These are phyloP conservation scores for Podarcis siculus DNA, from an alignment of 2,797 vertebrate genomes.

Conservation along the genomic window DNA sequence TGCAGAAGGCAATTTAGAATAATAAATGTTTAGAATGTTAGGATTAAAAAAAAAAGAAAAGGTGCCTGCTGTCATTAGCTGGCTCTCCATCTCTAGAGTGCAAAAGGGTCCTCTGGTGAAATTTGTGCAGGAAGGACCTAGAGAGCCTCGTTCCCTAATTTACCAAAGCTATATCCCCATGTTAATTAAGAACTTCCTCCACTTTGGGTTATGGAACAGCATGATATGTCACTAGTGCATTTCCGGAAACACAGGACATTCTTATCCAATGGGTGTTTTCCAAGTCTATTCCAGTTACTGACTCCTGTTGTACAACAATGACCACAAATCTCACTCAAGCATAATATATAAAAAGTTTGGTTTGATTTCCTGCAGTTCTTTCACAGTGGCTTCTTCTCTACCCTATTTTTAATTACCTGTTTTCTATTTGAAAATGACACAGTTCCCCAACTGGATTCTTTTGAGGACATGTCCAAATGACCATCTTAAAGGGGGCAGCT, in stretches of 20 bases:
- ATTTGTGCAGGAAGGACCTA: neutral
- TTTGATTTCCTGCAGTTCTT: too few species aligned
- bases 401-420: neutral
- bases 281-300: neutral
- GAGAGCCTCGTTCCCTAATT: neutral
- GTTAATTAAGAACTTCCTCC: fast-evolving
- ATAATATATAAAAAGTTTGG: neutral
- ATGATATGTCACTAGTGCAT: constrained; percentile 7
- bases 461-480: neutral
- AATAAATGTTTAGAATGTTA: constrained; percentile 57
- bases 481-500: neutral
- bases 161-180: fast-evolving
- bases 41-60: constrained; percentile 18
- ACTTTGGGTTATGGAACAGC: neutral
- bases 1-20: constrained; percentile 57
- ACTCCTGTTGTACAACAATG: neutral
- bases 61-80: neutral
- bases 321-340: neutral
- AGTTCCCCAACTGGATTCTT: neutral
- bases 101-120: constrained; percentile 37
- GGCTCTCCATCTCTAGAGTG: constrained; percentile 3
- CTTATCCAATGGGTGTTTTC: neutral
- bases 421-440: neutral
- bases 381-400: too few species aligned
- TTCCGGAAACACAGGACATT: neutral